Conservation (phyloP, 2,888 invertebrate genomes). For the Zootermopsis nevadensis region DNA sequence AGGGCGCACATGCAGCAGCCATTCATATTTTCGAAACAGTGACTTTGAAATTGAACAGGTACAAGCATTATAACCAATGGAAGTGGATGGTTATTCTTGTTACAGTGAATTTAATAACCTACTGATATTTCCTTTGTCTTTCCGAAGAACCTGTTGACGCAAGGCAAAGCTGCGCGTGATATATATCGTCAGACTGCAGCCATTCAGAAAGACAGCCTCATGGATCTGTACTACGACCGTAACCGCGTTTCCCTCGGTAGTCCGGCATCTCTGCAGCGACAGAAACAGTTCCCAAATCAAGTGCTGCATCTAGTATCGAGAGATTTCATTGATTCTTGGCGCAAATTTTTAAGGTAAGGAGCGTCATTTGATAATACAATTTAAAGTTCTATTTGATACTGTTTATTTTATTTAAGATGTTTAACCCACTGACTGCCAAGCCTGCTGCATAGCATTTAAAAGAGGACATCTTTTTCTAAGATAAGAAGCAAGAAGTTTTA, state of each 20-base stretch:
- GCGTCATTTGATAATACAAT: background rate
- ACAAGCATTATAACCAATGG: too few relatives aligned
- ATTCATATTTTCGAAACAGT: too few relatives aligned
- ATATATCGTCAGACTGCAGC: conserved; percentile 37
- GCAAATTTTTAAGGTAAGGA: conserved; percentile 62
- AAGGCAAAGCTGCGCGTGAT: background rate
- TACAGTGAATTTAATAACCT: conserved; percentile 54
- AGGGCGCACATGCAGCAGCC: too few relatives aligned
- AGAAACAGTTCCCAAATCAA: background rate
- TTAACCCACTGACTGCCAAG: too few relatives aligned
- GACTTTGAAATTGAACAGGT: too few relatives aligned
- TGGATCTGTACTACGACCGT: conserved; percentile 60
- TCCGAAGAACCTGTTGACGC: background rate
- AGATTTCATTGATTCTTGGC: conserved; percentile 62
- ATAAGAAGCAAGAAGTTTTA: too few relatives aligned
- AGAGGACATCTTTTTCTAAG: too few relatives aligned
- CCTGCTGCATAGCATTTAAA: too few relatives aligned
- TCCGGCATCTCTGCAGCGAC: background rate
- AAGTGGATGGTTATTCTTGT: background rate
- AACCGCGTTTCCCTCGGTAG: conserved; percentile 56
- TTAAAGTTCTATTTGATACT: background rate
- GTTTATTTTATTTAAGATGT: too few relatives aligned
- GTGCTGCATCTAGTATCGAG: conserved; percentile 10
- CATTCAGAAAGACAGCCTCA: conserved; percentile 60
- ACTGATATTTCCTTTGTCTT: background rate